Base-by-base conservation (phyloP, 2,888 invertebrate species). In the Andrena flavipes region DNA sequence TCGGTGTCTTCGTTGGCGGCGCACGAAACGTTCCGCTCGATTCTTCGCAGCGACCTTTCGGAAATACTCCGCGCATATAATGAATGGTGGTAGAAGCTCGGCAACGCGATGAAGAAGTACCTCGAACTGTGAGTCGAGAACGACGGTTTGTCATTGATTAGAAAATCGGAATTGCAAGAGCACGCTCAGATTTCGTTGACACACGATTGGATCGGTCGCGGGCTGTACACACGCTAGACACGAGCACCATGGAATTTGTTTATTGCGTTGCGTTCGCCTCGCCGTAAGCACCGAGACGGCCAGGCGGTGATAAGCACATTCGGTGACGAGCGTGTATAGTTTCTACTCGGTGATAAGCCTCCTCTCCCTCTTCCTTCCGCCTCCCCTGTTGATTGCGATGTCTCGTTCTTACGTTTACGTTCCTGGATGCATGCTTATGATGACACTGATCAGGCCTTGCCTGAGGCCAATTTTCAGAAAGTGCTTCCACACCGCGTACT, bases 401-500 rank as follows among this genome's bases (percentile, higher is more conserved):
- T 26, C 29, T 13, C 23, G n/a, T n/a, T 26, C 3, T 51, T 5
- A 6, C 35, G 29, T 64, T 30, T 59, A 29, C 67, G 51, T 62
- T 10, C 29, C 42, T 42, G 62, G 70, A 82, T 75, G 80, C 75
- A 75, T 51, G 80, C 63, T 80, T 72, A 77, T 48, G 65, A 48
- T 71, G 84, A 85, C 84, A 90, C 90, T 92, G 88, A 91, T 90
- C 87, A 89, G 90, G 88, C 91, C 91, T 89, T 91, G 91, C 89
- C 85, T 89, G 78, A 92, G 93, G 91, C 93, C 92, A 73, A 91
- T 93, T 94, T 94, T 92, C 94, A 97, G 97, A 94, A 96, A 96
- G 94, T 97, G 96, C 94, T 96, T 97, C 93, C 96, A 96, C 94
- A 96, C 96, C 71, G 96, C 96, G n/a, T 97, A 97, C 95, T 98